Base-by-base conservation (phyloP, 2,797 vertebrate species). In the Sebastes diaconus region DNA sequence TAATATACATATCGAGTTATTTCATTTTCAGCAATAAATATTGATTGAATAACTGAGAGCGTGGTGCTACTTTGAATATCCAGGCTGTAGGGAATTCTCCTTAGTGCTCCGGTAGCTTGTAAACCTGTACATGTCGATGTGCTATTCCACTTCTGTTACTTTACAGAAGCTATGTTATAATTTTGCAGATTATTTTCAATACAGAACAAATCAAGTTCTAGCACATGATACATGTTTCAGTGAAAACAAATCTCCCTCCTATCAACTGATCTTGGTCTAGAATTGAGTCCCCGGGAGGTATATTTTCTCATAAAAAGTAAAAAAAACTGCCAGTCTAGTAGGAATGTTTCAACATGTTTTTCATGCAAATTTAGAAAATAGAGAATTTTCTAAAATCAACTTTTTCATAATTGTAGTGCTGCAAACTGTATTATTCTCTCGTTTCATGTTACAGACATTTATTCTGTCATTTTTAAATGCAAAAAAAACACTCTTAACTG, bases 21-120 rank as follows among this genome's bases (percentile, higher is more conserved):
- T 94, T 90, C 80, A 85, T 89, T 84, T 91, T 87, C 85, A 93
- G 92, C 94, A 95, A 92, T 94, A 94, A 94, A 94, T 81, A 87
- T 85, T 87, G 87, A 92, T 84, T 92, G 85, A 93, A 88, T 92
- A 91, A 93, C 84, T 27, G 65, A 79, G 68, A 68, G 8, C 74
- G 71, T 81, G 54, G 65, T 73, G 55, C 20, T 13, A 30, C 55
- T 79, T 80, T 85, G 11, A 58, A 70, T 88, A 27, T 81, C 22
- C 16, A 39, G 18, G 27, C 32, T 71, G 27, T 4, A 20, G 52
- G 64, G 20, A 27, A 25, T 34, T 42, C 12, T n/a, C 10, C 1
- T 4, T 4, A 11, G 3, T 18, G n/a, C 25, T 61, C 8, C 32
- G 12, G 6, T 73, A 13, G 27, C 50, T 6, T 34, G 8, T 16